Evolutionary conservation across 2,113 vertebrate species (phyloP), one percentile per base, ranked within the genome.

Genomic region (Perca schrenkii): DNA sequence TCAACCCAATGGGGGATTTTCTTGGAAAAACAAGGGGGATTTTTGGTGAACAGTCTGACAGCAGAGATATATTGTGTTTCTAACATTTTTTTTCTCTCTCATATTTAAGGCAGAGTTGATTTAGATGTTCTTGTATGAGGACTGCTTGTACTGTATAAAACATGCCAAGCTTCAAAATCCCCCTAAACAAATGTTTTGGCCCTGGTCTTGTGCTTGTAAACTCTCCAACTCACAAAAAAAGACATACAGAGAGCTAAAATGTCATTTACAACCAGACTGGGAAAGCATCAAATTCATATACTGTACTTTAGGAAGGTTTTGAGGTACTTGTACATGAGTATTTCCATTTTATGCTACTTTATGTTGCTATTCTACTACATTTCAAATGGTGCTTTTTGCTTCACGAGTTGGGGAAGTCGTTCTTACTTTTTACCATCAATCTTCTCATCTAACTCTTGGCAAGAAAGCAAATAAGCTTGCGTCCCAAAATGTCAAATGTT

Each of bases 31-130:
- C 52, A 57, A 74, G 28, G 83, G 73, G 70, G 65, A 63, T 75
- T 83, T 67, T 67, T 74, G 25, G 70, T 61, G 58, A 79, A 84
- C 8, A 21, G 36, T 70, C n/a, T 71, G 52, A 78, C 43, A 74
- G 40, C 13, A 31, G 50, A 67, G 13, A 52, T 28, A 68, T 52
- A 84, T 67, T 75, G 36, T 79, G 36, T 79, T 74, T 80, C 53
- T 28, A 36, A 66, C n/a, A n/a, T n/a, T n/a, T n/a, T n/a, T 28
- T 73, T 31, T 65, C 1, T 52, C 40, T 47, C 7, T 63, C 61
- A 50, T 8, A 58, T 75, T 49, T 65, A 47, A 64, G n/a, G 53
- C n/a, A 60, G 54, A 69, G 66, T 25, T 75, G 34, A 78, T 78
- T 78, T 16, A 64, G 50, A 69, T 58, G 22, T 73, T 36, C 54